These are phyloP conservation scores for Leptinotarsa haldemani DNA, from an alignment of 2,888 invertebrate species.

Conservation along the genomic window DNA sequence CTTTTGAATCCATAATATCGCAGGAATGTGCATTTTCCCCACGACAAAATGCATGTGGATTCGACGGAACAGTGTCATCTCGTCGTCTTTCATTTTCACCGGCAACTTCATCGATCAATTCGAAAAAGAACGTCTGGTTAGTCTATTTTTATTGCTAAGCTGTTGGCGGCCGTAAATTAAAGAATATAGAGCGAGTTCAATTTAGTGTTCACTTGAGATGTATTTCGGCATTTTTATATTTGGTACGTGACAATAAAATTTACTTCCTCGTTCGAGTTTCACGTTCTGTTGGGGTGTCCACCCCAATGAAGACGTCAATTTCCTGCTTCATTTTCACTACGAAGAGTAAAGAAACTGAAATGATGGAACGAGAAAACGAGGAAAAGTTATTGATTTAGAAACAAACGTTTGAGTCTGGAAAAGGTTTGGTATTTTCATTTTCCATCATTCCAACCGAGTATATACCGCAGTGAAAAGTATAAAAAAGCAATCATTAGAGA, in stretches of 20 bases:
- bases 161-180: conserved; percentile 1
- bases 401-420: no score
- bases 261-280: conserved; percentile 1
- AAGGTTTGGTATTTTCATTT: no score
- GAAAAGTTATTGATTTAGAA: no score
- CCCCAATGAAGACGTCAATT: not conserved
- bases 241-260: not conserved
- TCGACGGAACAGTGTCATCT: not conserved
- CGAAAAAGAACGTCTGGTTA: not conserved
- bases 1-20: not conserved
- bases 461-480: no score
- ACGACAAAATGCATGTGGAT: not conserved
- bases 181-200: conserved; percentile 1
- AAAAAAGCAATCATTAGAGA: no score
- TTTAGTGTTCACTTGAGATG: conserved; percentile 5
- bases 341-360: not conserved
- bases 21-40: not conserved
- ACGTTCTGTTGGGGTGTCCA: not conserved
- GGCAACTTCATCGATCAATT: not conserved
- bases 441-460: no score
- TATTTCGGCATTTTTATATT: conserved; percentile 5
- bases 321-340: not conserved
- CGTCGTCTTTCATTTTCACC: not conserved
- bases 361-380: no score
- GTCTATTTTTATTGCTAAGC: not conserved